Evolutionary conservation across 2,888 invertebrate genomes (phyloP).

Genomic region (Drosophila mettleri): DNA sequence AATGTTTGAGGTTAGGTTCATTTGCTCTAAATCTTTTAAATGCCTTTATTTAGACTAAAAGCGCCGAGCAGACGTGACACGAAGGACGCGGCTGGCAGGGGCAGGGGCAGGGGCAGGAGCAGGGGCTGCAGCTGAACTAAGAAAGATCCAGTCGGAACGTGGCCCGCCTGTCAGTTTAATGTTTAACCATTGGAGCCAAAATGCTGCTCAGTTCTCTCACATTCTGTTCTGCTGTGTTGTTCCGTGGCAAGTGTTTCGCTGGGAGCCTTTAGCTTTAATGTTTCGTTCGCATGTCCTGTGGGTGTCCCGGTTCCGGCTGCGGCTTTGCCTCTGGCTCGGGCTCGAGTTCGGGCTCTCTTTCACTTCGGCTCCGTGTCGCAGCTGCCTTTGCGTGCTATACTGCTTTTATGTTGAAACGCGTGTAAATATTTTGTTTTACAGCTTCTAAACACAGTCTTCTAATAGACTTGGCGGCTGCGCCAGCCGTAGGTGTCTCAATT

Average conservation of each 20-base stretch:
- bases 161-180: conserved; percentile 72
- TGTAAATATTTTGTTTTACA: conserved; percentile 82
- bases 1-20: conserved; percentile 80
- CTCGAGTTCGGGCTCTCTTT: not conserved
- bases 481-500: conserved; percentile 73
- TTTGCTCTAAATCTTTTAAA: conserved; percentile 82
- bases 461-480: conserved; percentile 53
- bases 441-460: conserved; percentile 67
- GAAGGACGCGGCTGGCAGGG: conserved; percentile 36
- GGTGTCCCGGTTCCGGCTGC: conserved; percentile 26
- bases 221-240: conserved; percentile 19
- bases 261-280: conserved; percentile 71
- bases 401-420: conserved; percentile 74
- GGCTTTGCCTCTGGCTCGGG: conserved; percentile 2
- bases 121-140: too few relatives aligned
- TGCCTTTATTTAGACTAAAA: conserved; percentile 81
- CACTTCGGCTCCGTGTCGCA: conserved; percentile 19
- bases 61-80: conserved; percentile 71
- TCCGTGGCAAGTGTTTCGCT: conserved; percentile 58
- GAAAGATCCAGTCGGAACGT: conserved; percentile 29
- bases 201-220: conserved; percentile 19
- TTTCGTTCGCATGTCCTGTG: conserved; percentile 75
- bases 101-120: not conserved
- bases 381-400: conserved; percentile 69
- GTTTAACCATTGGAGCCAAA: conserved; percentile 43